phyloP scores from a whole-genome alignment of 92 coral and sea anemone genomes.

The Epizoanthus illoricatus region DNA sequence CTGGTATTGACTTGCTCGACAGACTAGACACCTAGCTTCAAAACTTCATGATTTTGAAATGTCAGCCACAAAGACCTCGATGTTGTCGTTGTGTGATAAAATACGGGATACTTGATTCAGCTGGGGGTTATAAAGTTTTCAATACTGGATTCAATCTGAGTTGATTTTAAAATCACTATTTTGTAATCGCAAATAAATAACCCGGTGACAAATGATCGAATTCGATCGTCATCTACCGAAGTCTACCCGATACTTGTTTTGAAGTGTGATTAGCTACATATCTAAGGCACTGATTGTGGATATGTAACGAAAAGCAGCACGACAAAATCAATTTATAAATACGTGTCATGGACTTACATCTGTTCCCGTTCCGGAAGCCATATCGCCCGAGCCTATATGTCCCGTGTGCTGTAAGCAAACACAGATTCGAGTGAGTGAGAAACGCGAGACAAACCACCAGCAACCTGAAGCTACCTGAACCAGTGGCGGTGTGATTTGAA shows the following conservation, averaged over 20 bases:
- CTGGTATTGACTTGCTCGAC: background rate
- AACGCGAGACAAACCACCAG: background rate
- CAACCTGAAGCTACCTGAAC: background rate
- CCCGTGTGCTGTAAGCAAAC: conserved; percentile 75
- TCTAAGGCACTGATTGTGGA: background rate
- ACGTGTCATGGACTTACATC: conserved; percentile 66
- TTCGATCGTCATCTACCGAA: background rate
- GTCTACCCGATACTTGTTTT: background rate
- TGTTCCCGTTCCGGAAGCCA: conserved; percentile 85
- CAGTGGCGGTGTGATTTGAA: background rate
- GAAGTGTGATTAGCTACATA: conserved; percentile 4
- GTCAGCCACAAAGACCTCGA: background rate
- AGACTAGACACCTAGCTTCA: background rate
- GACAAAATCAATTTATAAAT: conserved; percentile 18
- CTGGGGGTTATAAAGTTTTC: no score
- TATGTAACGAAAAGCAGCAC: background rate
- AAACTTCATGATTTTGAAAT: conserved; percentile 1
- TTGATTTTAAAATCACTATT: conserved; percentile 2
- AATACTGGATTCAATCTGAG: background rate
- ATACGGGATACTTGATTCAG: background rate
- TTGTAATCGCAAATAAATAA: conserved; percentile 30
- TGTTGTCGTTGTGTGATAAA: background rate
- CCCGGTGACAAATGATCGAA: conserved; percentile 7
- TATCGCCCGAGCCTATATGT: conserved; percentile 89
- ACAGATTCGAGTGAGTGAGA: conserved; percentile 14